A percentile compares a stretch with the other conserved stretches of the same genome.
Conservation (phyloP, 2,113 vertebrate species). For the Myotis lucifugus region DNA sequence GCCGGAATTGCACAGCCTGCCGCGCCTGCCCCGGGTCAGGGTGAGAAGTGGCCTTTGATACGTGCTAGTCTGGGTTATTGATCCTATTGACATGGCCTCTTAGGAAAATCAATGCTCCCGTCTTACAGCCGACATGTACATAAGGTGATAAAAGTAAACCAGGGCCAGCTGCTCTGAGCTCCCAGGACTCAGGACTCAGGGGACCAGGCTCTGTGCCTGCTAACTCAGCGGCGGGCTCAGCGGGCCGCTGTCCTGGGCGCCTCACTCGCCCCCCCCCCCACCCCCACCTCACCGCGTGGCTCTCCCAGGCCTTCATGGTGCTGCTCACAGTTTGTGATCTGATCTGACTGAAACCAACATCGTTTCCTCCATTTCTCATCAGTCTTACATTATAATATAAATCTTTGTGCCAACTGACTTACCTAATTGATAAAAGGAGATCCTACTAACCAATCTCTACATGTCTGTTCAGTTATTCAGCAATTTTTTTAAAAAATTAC, state of each 20-base stretch:
- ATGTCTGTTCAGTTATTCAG: neutral
- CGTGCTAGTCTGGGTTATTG: slow-evolving; percentile 83
- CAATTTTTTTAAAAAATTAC: neutral
- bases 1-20: slow-evolving; percentile 30
- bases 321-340: neutral
- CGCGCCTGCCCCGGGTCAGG: slow-evolving; percentile 68
- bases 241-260: neutral
- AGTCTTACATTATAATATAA: neutral
- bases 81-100: slow-evolving; percentile 88
- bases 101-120: slow-evolving; percentile 85
- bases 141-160: slow-evolving; percentile 81
- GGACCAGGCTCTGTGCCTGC: neutral
- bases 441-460: neutral
- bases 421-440: neutral
- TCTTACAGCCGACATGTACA: slow-evolving; percentile 85
- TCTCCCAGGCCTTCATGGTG: neutral
- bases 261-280: neutral
- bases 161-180: slow-evolving; percentile 54
- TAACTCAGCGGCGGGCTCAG: too few species aligned
- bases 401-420: neutral
- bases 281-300: too few species aligned
- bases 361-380: neutral
- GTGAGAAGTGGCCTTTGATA: slow-evolving; percentile 82
- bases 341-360: neutral
- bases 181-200: neutral